These are phyloP conservation scores for Rambutsinella grinnellia DNA, from an alignment of 2,888 invertebrate species.

Conservation along the genomic window DNA sequence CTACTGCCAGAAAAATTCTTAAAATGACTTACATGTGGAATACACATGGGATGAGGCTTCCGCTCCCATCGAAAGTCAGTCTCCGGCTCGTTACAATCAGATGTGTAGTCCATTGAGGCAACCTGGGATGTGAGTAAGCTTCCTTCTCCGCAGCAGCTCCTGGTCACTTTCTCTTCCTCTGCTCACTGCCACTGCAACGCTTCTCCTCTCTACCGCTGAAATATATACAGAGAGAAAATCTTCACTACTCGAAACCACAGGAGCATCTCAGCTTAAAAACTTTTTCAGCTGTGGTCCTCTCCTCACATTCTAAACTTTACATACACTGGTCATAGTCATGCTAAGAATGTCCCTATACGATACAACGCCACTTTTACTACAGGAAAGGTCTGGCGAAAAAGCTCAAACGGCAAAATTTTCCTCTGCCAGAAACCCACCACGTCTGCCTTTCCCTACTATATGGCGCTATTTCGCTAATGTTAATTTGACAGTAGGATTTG, in stretches of 20 bases:
- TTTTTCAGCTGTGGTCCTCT: neutral
- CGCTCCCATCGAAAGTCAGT: conserved; percentile 52
- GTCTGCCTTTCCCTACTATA: no score
- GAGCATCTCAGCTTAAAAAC: neutral
- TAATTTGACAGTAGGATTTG: no score
- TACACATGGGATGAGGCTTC: conserved; percentile 59
- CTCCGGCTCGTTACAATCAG: conserved; percentile 11
- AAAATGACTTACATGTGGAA: conserved; percentile 56
- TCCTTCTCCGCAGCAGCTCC: conserved; percentile 29
- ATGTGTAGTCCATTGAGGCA: conserved; percentile 42
- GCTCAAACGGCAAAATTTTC: no score
- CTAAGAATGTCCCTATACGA: neutral
- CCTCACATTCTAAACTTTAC: neutral
- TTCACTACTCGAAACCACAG: conserved; percentile 1
- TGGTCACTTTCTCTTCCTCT: conserved; percentile 21
- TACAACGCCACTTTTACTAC: neutral
- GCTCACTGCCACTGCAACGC: conserved; percentile 14
- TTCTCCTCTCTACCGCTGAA: conserved; percentile 30
- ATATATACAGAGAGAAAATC: conserved; percentile 30
- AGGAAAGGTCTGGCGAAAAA: no score
- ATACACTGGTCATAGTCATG: neutral
- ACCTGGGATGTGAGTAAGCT: conserved; percentile 14
- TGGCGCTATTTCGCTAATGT: no score
- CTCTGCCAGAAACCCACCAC: no score
- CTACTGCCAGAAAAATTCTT: neutral